A percentile compares a stretch with the other conserved stretches of the same genome.
phyloP scores from a whole-genome alignment of 2,888 invertebrate species.

The Drosophila hawaiiensis region DNA sequence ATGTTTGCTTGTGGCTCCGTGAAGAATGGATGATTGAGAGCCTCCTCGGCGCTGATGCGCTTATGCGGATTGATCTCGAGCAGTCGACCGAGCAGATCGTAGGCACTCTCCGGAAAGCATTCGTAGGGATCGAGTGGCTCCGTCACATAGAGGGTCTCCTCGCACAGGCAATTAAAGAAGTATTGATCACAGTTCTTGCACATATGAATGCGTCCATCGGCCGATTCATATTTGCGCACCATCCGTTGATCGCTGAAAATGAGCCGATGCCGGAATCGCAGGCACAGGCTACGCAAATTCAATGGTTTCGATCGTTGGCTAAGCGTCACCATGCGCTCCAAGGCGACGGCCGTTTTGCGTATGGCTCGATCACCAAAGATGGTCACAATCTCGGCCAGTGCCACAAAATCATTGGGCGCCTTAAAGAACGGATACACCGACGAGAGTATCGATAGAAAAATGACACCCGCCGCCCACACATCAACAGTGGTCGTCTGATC shows the following conservation, averaged over 20 bases:
- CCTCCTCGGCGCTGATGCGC: constrained; percentile 90
- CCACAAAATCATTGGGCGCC: constrained; percentile 91
- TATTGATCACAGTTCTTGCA: constrained; percentile 85
- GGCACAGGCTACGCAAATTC: constrained; percentile 86
- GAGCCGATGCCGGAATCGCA: constrained; percentile 84
- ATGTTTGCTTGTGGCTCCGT: constrained; percentile 31
- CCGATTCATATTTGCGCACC: constrained; percentile 72
- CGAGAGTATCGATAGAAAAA: constrained; percentile 91
- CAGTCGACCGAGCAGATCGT: constrained; percentile 89
- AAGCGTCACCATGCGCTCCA: constrained; percentile 87
- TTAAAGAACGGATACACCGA: constrained; percentile 94
- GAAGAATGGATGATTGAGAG: constrained; percentile 92
- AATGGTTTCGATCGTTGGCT: constrained; percentile 86
- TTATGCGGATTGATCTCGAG: constrained; percentile 92
- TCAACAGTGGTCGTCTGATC: constrained; percentile 94
- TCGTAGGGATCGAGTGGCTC: constrained; percentile 82
- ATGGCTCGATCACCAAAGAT: constrained; percentile 91
- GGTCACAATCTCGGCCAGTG: constrained; percentile 92
- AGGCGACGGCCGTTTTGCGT: constrained; percentile 88
- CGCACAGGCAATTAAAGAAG: constrained; percentile 84
- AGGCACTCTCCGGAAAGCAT: constrained; percentile 90
- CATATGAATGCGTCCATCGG: constrained; percentile 77
- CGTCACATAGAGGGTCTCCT: constrained; percentile 74
- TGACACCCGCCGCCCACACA: constrained; percentile 95
- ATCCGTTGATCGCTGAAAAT: constrained; percentile 80